phyloP scores from a whole-genome alignment of 2,888 invertebrate species.

The Cinara cedri region DNA sequence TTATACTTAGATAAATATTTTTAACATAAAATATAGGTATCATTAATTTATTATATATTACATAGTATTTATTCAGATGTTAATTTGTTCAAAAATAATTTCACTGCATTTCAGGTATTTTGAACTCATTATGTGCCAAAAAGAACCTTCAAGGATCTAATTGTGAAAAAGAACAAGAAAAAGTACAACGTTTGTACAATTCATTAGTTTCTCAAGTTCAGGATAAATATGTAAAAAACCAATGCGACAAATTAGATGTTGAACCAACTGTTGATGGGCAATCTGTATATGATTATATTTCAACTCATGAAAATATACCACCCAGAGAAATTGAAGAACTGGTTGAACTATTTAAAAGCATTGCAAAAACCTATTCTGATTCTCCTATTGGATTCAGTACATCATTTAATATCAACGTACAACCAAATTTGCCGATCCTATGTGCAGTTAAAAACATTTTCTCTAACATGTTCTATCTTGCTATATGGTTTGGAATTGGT shows the following conservation, averaged over 20 bases:
- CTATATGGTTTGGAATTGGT: constrained; percentile 48
- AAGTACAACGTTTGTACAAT: constrained; percentile 40
- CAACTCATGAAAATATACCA: constrained; percentile 39
- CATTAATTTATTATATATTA: too few relatives aligned
- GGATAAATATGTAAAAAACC: constrained; percentile 47
- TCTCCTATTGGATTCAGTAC: constrained; percentile 47
- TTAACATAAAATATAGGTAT: too few relatives aligned
- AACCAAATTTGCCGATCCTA: constrained; percentile 43
- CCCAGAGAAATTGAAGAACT: constrained; percentile 50
- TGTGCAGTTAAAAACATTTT: constrained; percentile 43
- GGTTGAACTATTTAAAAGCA: constrained; percentile 48
- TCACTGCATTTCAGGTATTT: constrained; percentile 25
- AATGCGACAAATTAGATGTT: constrained; percentile 40
- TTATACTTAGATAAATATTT: too few relatives aligned
- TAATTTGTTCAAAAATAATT: not conserved
- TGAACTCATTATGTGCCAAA: constrained; percentile 38
- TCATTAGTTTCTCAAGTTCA: constrained; percentile 35
- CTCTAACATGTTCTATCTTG: constrained; percentile 36
- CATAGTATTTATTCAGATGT: too few relatives aligned
- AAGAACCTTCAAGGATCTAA: constrained; percentile 35
- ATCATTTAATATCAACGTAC: constrained; percentile 34
- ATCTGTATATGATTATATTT: constrained; percentile 43
- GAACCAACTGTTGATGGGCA: constrained; percentile 26
- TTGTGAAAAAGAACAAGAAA: constrained; percentile 50
- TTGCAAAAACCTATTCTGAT: constrained; percentile 49